A percentile compares a stretch with the other conserved stretches of the same genome.
Evolutionary conservation across 2,797 vertebrate genomes (phyloP).

Genomic region (Myotis findleyi): DNA sequence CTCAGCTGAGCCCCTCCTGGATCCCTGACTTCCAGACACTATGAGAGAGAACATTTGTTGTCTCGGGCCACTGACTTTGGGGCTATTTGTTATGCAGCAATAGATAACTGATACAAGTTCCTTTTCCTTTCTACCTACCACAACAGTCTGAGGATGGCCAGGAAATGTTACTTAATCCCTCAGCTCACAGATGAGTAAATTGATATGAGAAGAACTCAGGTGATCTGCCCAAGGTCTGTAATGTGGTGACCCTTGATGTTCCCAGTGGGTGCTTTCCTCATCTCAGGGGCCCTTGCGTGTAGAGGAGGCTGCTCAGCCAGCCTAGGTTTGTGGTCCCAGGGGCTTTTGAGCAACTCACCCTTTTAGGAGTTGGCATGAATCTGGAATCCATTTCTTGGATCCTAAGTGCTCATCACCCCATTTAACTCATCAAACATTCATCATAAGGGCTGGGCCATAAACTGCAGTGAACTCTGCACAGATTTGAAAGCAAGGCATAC

Average conservation of each 20-base stretch:
- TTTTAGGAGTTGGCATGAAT: neutral
- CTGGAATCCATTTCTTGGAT: neutral
- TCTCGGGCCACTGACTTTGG: neutral
- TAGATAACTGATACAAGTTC: neutral
- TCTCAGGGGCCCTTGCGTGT: accelerated
- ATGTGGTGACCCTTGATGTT: neutral
- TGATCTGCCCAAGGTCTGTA: neutral
- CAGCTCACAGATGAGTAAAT: neutral
- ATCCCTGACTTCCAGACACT: neutral
- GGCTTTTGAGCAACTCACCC: neutral
- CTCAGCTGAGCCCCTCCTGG: neutral
- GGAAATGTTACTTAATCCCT: neutral
- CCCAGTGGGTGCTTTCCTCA: neutral
- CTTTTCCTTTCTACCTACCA: neutral
- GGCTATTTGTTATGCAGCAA: neutral
- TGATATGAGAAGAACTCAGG: neutral
- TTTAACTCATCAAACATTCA: constrained; percentile 14
- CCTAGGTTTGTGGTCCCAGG: neutral
- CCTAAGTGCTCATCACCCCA: neutral
- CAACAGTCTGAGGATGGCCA: neutral
- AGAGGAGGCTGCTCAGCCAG: neutral
- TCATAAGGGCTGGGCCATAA: neutral
- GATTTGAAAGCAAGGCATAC: accelerated
- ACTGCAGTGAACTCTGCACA: accelerated
- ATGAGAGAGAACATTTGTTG: neutral